Evolutionary conservation across 1,140 invertebrate genomes (phyloP).

Genomic region (Pomacea maculata): DNA sequence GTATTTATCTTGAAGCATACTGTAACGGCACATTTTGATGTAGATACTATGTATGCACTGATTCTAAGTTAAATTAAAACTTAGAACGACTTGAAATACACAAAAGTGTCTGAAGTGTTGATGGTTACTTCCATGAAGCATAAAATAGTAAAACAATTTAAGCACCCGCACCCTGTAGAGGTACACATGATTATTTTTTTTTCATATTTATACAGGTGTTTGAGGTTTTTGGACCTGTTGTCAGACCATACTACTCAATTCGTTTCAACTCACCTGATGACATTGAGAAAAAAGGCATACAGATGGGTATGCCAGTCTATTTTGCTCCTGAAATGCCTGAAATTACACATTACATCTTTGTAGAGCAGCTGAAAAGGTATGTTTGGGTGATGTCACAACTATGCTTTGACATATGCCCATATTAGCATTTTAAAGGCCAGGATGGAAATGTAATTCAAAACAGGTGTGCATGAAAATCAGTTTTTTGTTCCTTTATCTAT

Average conservation of each 20-base stretch:
- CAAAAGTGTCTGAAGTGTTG: not conserved
- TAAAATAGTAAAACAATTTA: no score
- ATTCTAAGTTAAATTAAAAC: no score
- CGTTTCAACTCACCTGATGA: conserved; percentile 83
- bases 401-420: no score
- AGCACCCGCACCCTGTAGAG: no score
- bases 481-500: not conserved
- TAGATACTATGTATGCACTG: no score
- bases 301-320: conserved; percentile 77
- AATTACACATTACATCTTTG: conserved; percentile 80
- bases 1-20: no score
- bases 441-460: not conserved
- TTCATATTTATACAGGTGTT: conserved; percentile 70
- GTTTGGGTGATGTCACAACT: conserved; percentile 7
- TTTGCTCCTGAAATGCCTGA: conserved; percentile 77
- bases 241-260: conserved; percentile 81
- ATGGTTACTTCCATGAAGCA: no score
- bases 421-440: no score
- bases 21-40: no score
- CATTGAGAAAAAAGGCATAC: conserved; percentile 74
- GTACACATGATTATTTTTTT: not conserved
- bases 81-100: not conserved
- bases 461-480: not conserved
- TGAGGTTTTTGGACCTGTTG: conserved; percentile 88
- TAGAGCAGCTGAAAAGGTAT: conserved; percentile 72